Conservation (phyloP, 2,888 invertebrate genomes). For the Nephrotoma flavescens region DNA sequence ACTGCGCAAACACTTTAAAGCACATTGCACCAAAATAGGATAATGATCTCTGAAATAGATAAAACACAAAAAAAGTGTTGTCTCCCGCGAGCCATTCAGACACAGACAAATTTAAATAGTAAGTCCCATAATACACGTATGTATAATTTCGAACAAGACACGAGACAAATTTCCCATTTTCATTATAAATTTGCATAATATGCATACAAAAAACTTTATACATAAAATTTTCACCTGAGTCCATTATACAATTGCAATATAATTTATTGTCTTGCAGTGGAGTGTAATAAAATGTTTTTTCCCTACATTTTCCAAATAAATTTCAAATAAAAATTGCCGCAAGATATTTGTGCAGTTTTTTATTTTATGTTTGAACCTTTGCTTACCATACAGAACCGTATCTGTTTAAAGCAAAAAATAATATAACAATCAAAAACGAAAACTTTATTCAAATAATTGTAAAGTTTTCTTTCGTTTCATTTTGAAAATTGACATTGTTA, state of each 20-base stretch:
- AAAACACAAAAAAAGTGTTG: neutral
- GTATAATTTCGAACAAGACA: neutral
- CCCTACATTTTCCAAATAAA: neutral
- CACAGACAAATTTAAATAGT: neutral
- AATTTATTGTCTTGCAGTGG: neutral
- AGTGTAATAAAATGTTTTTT: neutral
- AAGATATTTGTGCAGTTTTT: neutral
- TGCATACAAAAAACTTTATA: neutral
- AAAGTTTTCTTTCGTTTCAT: neutral
- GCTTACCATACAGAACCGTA: neutral
- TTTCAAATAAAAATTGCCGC: neutral
- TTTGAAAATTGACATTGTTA: neutral
- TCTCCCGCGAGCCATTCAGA: neutral
- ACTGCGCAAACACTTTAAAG: neutral
- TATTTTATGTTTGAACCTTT: neutral
- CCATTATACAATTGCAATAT: neutral
- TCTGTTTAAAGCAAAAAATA: neutral
- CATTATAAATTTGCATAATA: neutral
- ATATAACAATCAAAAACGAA: neutral
- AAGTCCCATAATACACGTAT: neutral
- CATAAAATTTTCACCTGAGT: neutral
- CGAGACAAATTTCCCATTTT: neutral
- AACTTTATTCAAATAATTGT: neutral
- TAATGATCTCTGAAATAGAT: neutral
- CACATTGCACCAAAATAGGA: neutral